A percentile compares a stretch with the other conserved stretches of the same genome.
Conservation (phyloP, 2,113 vertebrate species). For the Upupa epops region DNA sequence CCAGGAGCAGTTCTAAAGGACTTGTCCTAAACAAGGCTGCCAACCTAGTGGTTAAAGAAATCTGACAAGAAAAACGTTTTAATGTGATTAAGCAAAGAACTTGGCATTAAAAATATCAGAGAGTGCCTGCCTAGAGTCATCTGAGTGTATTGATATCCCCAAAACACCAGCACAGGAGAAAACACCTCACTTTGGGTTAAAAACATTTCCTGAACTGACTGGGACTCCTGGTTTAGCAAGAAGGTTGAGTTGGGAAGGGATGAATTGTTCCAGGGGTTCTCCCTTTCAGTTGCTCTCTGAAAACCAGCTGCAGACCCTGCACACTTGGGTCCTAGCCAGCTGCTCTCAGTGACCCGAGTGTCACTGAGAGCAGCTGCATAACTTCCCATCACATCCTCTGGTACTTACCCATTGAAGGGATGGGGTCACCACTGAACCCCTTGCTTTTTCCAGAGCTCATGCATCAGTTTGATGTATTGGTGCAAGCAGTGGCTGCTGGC, state of each 20-base stretch:
- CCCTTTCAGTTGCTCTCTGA: not conserved
- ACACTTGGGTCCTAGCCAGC: not conserved
- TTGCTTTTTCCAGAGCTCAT: not conserved
- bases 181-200: not conserved
- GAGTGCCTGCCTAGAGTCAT: not conserved
- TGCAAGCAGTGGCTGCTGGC: not conserved
- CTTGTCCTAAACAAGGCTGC: not conserved
- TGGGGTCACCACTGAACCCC: not conserved
- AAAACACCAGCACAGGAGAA: not conserved
- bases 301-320: not conserved
- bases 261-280: not conserved
- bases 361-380: accelerated
- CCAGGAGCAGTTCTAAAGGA: not conserved
- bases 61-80: not conserved
- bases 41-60: not conserved
- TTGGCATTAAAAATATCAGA: not conserved
- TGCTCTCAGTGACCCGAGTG: accelerated
- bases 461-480: not conserved
- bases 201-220: not conserved
- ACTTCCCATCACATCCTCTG: not conserved
- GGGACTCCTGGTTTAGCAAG: not conserved
- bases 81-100: not conserved
- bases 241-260: not conserved
- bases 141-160: not conserved
- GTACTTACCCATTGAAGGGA: not conserved